Base-by-base conservation (phyloP, 2,797 vertebrate genomes). In the Cossypha caffra region DNA sequence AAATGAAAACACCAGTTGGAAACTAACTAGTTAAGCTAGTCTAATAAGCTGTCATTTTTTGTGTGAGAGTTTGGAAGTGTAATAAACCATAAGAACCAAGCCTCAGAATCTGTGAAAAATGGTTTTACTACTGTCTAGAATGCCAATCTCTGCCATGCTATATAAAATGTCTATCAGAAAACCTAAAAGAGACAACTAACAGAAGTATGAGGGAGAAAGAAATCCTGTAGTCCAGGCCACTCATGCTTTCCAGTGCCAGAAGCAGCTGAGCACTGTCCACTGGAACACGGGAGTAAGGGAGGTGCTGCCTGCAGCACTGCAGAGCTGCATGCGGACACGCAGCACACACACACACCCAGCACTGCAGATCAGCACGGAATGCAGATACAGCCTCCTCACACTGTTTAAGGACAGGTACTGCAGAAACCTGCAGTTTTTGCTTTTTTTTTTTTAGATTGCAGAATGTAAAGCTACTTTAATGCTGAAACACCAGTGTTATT, bases 321-420 rank as follows among this genome's bases (percentile, higher is more conserved):
- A 95, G 94, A 94, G 61, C 64, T 77, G 75, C 50, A 37, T 4
- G 37, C 2, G 1, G 62, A 51, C 54, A 73, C 7, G 51, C 93
- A 93, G 86, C 43, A 28, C 3, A 2, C 37, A 35, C 76, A 83
- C 86, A 51, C 71, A 11, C 57, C 26, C 59, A 79, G 82, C 67
- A 88, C 61, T 80, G 91, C 89, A 89, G 88, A 93, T 16, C 51
- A 62, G 52, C 77, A 48, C 38, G 11, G 50, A 78, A 78, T 15
- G 59, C 77, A 91, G 78, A 81, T 28, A 55, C 11, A 78, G 71
- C 16, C 66, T 79, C 11, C 1, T 13, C 1, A 0, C 20, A 10
- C 38, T 29, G 5, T 31, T 7, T 81, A 37, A 79, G n/a, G 43
- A 21, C 35, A 68, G 33, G 10, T 10, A 13, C 55, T 38, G 51